phyloP scores from a whole-genome alignment of 2,113 vertebrate species.

The Erpornis zantholeuca region DNA sequence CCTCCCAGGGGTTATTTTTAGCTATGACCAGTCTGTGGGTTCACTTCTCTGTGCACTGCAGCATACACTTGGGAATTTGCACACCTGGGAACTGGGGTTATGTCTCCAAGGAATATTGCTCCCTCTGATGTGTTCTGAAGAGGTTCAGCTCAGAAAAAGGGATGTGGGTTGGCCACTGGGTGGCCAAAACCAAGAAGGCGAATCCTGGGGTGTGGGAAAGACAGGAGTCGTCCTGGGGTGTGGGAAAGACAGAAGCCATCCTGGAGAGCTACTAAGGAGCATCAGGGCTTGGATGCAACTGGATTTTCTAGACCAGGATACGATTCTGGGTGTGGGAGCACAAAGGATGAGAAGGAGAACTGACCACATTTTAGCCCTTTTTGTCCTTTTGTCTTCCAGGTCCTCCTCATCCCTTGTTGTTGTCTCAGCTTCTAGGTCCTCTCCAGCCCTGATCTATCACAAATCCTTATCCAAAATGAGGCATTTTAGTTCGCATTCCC shows the following conservation, averaged over 20 bases:
- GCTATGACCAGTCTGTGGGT: too few species aligned
- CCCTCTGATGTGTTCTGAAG: background rate
- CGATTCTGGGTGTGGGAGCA: background rate
- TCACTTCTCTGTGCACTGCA: background rate
- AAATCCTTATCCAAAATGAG: background rate
- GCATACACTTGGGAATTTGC: background rate
- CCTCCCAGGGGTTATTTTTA: background rate
- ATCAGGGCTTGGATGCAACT: background rate
- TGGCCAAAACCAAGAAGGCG: background rate
- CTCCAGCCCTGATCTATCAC: background rate
- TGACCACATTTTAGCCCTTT: background rate
- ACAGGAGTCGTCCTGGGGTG: background rate
- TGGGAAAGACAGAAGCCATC: background rate
- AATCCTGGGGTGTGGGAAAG: background rate
- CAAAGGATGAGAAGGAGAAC: background rate
- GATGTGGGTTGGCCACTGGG: background rate
- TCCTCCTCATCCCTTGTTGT: background rate
- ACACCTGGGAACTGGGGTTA: background rate
- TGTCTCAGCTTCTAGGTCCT: background rate
- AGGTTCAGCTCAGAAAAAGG: background rate
- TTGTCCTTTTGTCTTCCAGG: background rate
- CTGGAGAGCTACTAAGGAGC: background rate
- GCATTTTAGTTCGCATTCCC: background rate
- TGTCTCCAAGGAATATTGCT: background rate
- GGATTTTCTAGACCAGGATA: background rate